A percentile compares a stretch with the other conserved stretches of the same genome.
Conservation (phyloP, 2,113 vertebrate genomes). For the Eolophus roseicapilla region DNA sequence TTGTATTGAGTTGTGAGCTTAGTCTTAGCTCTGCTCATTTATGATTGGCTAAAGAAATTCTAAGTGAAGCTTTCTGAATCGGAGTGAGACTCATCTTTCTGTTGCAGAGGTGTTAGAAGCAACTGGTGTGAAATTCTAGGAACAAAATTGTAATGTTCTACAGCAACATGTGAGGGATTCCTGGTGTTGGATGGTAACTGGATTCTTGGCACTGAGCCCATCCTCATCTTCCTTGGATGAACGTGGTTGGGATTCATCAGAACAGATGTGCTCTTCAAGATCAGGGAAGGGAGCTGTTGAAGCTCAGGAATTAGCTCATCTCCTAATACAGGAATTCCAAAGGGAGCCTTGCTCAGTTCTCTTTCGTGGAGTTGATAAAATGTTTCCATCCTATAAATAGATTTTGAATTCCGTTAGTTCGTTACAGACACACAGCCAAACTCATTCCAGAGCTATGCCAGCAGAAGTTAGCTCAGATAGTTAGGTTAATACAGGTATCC, state of each 20-base stretch:
- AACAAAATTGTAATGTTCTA: neutral
- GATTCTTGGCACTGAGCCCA: neutral
- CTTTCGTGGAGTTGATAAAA: neutral
- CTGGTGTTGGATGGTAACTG: neutral
- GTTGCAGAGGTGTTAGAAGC: neutral
- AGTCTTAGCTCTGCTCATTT: neutral
- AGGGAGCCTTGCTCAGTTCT: neutral
- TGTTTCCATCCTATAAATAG: constrained; percentile 7
- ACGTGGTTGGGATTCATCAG: neutral
- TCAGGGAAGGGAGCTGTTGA: neutral
- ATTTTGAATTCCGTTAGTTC: neutral
- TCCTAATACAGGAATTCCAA: neutral
- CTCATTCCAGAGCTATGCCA: neutral
- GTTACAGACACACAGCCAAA: neutral
- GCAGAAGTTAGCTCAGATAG: neutral
- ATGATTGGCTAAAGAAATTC: neutral
- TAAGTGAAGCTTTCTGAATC: neutral
- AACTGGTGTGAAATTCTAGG: neutral
- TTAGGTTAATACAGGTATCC: neutral
- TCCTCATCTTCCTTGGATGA: neutral
- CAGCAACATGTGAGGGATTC: neutral
- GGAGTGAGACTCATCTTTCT: neutral
- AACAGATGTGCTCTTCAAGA: neutral
- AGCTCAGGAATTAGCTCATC: neutral
- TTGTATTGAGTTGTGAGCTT: neutral